A percentile compares a stretch with the other conserved stretches of the same genome.
phyloP scores from a whole-genome alignment of 2,888 invertebrate species.

The Cylindroiulus punctatus region DNA sequence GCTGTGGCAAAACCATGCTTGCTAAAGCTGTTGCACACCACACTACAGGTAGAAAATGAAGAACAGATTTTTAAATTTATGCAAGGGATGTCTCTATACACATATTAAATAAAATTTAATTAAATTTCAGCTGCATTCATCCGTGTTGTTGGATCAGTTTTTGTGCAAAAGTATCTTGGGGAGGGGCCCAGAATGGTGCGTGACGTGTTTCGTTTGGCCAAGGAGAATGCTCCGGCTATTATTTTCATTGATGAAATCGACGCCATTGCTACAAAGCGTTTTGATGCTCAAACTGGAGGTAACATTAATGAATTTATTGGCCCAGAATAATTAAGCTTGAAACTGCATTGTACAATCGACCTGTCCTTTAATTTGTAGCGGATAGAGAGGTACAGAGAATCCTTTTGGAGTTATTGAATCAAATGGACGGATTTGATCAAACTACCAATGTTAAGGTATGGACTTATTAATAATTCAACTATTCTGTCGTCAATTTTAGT shows the following conservation, averaged over 20 bases:
- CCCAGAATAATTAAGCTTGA: too few species aligned
- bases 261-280: constrained; percentile 98
- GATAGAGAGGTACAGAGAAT: constrained; percentile 98
- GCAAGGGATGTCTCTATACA: too few species aligned
- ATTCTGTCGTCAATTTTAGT: background rate
- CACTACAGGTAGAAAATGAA: too few species aligned
- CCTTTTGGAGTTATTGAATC: constrained; percentile 98
- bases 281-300: too few species aligned
- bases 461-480: too few species aligned
- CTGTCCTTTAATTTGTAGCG: too few species aligned
- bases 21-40: constrained; percentile 99
- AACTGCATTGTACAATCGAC: too few species aligned
- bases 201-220: constrained; percentile 98
- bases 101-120: too few species aligned
- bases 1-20: constrained; percentile 93
- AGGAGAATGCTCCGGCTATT: constrained; percentile 99
- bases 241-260: constrained; percentile 99
- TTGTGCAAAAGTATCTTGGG: constrained; percentile 98
- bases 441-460: constrained; percentile 96
- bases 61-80: too few species aligned
- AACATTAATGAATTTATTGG: too few species aligned
- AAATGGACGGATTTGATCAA: constrained; percentile 97
- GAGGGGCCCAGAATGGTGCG: constrained; percentile 98
- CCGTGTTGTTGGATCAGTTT: constrained; percentile 98
- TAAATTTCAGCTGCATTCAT: constrained; percentile 98